A percentile compares a stretch with the other conserved stretches of the same genome.
Conservation (phyloP, 2,113 vertebrate genomes). For the Hiodon tergisus region DNA sequence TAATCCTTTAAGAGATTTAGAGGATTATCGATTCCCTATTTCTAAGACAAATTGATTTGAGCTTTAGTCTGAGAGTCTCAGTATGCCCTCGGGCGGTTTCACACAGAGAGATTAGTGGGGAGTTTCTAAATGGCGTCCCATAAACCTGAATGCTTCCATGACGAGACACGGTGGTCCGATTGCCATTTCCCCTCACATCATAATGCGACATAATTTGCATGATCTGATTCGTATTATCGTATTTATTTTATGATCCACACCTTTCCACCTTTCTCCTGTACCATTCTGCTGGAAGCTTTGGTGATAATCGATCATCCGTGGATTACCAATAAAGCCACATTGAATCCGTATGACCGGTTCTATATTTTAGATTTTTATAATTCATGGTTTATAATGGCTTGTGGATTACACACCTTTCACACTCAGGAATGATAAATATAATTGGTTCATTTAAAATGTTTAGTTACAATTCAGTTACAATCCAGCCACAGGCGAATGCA, state of each 20-base stretch:
- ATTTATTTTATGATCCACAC: not conserved
- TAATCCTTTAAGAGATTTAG: conserved; percentile 27
- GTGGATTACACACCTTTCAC: too few species aligned
- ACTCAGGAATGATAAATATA: too few species aligned
- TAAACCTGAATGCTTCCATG: not conserved
- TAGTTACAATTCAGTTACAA: too few species aligned
- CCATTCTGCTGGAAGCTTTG: not conserved
- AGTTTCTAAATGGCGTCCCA: conserved; percentile 35
- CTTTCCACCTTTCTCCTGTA: not conserved
- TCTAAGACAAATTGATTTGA: conserved; percentile 54
- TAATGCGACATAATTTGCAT: too few species aligned
- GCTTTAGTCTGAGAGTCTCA: conserved; percentile 54
- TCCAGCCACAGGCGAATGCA: too few species aligned
- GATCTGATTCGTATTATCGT: conserved; percentile 5
- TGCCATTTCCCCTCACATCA: conserved; percentile 4
- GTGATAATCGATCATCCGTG: not conserved
- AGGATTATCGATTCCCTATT: conserved; percentile 46
- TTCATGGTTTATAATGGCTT: too few species aligned
- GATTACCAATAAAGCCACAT: too few species aligned
- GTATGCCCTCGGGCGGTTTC: conserved; percentile 39
- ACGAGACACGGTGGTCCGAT: not conserved
- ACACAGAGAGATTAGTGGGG: conserved; percentile 44
- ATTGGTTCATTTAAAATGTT: too few species aligned
- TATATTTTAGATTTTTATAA: too few species aligned
- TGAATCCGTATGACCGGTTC: too few species aligned